Percentiles rank a stretch among this genome's conserved stretches.
Evolutionary conservation across 2,113 vertebrate genomes (phyloP).

Genomic region (Empidonax alnorum): DNA sequence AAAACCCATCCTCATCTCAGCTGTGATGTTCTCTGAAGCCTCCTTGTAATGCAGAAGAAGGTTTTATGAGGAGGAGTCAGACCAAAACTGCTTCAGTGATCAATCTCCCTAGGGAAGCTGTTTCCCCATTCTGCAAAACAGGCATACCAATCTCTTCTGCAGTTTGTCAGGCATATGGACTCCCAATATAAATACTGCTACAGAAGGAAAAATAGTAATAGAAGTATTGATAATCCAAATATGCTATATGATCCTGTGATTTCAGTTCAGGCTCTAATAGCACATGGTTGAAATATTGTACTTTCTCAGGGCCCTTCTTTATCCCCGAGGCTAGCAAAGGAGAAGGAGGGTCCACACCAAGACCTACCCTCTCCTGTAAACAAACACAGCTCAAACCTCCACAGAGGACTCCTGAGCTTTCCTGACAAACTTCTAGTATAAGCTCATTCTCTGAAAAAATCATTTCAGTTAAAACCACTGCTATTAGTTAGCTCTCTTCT

Average conservation of each 20-base stretch:
- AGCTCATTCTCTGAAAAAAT: neutral
- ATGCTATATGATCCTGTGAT: neutral
- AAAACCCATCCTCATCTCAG: neutral
- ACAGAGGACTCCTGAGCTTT: neutral
- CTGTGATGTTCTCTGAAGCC: neutral
- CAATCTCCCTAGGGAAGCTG: neutral
- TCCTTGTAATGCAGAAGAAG: neutral
- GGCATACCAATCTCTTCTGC: neutral
- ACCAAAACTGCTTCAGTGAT: neutral
- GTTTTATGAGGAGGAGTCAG: neutral
- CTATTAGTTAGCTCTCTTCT: neutral
- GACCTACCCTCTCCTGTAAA: neutral
- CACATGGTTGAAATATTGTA: neutral
- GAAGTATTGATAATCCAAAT: neutral
- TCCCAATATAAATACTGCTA: neutral
- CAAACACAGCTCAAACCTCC: neutral
- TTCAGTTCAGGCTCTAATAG: neutral
- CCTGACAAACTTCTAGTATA: neutral
- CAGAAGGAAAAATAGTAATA: neutral
- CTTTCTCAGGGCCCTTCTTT: neutral
- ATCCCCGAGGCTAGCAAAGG: neutral
- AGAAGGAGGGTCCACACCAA: neutral
- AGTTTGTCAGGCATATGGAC: neutral
- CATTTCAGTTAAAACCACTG: neutral
- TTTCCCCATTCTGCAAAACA: neutral